Evolutionary conservation across 2,113 vertebrate genomes (phyloP), one percentile per base, ranked within the genome.

Genomic region (Pyrgilauda ruficollis): DNA sequence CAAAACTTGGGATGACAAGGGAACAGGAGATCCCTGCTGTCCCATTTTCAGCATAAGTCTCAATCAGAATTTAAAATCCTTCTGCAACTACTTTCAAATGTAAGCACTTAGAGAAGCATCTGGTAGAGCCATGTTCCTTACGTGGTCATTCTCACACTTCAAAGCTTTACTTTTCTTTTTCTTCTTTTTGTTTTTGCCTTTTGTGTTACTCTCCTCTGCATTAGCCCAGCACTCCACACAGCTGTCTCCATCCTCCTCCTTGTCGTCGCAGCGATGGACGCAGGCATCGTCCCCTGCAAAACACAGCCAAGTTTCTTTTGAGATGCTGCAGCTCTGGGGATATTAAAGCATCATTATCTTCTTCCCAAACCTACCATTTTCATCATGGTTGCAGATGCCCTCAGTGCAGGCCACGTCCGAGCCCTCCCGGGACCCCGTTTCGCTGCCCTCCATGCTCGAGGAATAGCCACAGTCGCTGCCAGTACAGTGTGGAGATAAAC

Each of bases 371-470:
- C 81, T 96, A 99, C 99, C 99, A 35, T 99, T 97, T 97, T 99
- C 99, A 3, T 99, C 98, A 22, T 99, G 99, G 98, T 99, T 99
- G 97, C 99, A 99, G 93, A 99, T 99, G 95, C 98, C 99, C 96
- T 99, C 99, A 3, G 99, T 99, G 97, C 99, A 99, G 87, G 99
- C 99, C 46, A 99, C 97, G 24, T 99, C 99, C 1, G 99, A 99
- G 28, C 99, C 99, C 96, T 99, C 99, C 84, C 98, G 98, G 50
- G 99, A 99, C 58, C 99, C 98, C 2, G 95, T 98, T 91, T 99
- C 99, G 20, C 99, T 99, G 97, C 99, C 99, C 96, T 99, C 99
- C 98, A 99, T 99, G 96, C 99, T 99, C 64, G 99, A 99, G 11
- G 99, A 99, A 90, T 99, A 99, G 91, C 99, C 99, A 24, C 98